Conservation (phyloP, 2,888 invertebrate species). For the Lordiphosa andalusiaca region DNA sequence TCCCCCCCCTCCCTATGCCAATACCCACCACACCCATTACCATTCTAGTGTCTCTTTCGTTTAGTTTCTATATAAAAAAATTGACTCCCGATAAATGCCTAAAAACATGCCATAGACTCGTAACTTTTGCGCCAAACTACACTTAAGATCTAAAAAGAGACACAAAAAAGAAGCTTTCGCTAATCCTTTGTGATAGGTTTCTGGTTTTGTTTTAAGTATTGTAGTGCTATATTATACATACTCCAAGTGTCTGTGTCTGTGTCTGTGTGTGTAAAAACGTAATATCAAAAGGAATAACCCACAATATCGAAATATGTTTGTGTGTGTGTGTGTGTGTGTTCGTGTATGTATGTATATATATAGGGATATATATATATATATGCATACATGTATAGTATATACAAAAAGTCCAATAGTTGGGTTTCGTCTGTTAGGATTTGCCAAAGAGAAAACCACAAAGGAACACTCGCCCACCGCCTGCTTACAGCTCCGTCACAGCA, state of each 20-base stretch:
- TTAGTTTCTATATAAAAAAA: conserved; percentile 16
- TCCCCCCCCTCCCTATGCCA: conserved; percentile 11
- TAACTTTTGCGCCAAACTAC: too few species aligned
- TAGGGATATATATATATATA: conserved; percentile 11
- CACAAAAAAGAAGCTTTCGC: too few species aligned
- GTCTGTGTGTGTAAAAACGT: conserved; percentile 36
- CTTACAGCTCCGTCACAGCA: conserved; percentile 81
- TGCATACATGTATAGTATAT: conserved; percentile 35
- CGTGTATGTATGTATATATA: conserved; percentile 1
- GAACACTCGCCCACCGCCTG: conserved; percentile 4
- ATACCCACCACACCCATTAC: not conserved
- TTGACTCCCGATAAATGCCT: conserved; percentile 32
- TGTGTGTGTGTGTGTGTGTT: not conserved
- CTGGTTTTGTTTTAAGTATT: conserved; percentile 18
- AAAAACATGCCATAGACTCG: conserved; percentile 17
- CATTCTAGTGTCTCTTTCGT: conserved; percentile 12
- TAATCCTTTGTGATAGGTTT: too few species aligned
- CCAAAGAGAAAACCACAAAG: conserved; percentile 19
- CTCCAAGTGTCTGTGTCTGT: conserved; percentile 2
- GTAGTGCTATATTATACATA: not conserved
- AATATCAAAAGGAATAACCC: conserved; percentile 57
- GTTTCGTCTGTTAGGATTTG: conserved; percentile 23
- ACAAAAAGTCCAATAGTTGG: conserved; percentile 52
- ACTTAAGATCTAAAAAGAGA: too few species aligned
- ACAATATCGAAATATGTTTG: conserved; percentile 25